Evolutionary conservation across 2,113 vertebrate genomes (phyloP).

Genomic region (Ictalurus punctatus): DNA sequence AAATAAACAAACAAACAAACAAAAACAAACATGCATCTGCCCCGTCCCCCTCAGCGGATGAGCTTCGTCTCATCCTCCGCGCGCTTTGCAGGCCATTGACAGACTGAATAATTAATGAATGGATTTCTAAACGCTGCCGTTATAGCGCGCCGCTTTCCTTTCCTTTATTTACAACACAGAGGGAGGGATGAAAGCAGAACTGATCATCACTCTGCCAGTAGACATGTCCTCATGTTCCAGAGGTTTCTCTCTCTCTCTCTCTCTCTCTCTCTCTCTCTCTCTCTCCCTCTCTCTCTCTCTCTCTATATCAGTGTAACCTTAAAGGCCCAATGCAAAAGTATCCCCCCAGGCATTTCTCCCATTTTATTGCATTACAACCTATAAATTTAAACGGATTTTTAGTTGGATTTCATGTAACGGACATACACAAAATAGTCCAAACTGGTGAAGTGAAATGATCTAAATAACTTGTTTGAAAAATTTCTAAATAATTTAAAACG

Average conservation of each 20-base stretch:
- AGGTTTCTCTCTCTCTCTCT: neutral
- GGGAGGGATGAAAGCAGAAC: neutral
- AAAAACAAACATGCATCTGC: neutral
- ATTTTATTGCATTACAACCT: no score
- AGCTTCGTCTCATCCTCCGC: neutral
- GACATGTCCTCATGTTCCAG: neutral
- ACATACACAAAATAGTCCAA: no score
- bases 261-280: neutral
- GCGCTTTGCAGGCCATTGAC: neutral
- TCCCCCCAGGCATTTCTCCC: no score
- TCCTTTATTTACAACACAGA: conserved; percentile 10
- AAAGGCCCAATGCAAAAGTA: no score
- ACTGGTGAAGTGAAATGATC: no score
- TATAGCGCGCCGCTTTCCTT: neutral
- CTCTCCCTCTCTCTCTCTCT: neutral
- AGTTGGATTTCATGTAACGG: no score
- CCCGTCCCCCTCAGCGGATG: neutral
- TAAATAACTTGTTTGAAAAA: no score
- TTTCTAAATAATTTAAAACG: no score
- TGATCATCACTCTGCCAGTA: neutral
- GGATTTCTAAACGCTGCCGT: neutral
- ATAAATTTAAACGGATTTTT: no score
- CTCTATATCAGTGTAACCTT: neutral
- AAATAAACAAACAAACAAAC: neutral
- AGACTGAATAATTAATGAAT: conserved; percentile 10